phyloP scores from a whole-genome alignment of 2,113 vertebrate species.

The Proteles cristata region DNA sequence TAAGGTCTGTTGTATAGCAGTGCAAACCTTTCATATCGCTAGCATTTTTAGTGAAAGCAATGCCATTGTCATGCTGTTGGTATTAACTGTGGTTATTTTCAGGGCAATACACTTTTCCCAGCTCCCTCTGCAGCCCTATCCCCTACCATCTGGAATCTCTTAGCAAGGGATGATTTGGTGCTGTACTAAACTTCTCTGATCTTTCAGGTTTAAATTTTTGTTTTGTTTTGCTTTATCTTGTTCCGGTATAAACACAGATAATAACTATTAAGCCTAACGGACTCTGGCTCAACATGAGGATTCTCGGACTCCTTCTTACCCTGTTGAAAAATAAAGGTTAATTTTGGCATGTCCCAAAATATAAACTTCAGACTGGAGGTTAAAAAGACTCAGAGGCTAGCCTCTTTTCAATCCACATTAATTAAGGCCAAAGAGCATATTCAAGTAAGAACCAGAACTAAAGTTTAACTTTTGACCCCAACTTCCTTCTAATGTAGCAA shows the following conservation, averaged over 20 bases:
- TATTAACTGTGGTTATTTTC: neutral
- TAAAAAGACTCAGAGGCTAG: neutral
- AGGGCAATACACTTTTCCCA: neutral
- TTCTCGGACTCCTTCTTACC: neutral
- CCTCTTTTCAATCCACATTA: neutral
- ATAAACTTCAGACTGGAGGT: neutral
- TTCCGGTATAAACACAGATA: constrained; percentile 30
- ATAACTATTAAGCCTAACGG: neutral
- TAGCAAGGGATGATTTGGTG: neutral
- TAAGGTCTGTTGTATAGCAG: neutral
- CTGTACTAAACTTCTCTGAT: constrained; percentile 12
- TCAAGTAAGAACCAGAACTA: neutral
- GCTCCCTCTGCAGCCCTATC: neutral
- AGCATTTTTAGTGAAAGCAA: neutral
- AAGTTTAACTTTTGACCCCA: neutral
- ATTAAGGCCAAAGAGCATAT: neutral
- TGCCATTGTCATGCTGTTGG: neutral
- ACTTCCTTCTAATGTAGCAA: neutral
- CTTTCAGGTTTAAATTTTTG: neutral
- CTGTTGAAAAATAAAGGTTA: neutral
- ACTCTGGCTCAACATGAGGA: neutral
- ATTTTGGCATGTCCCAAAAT: neutral
- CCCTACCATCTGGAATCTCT: constrained; percentile 42
- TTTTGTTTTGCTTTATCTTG: constrained; percentile 42
- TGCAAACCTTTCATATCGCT: neutral